Conservation (phyloP, 2,113 vertebrate genomes). For the Sardina pilchardus region DNA sequence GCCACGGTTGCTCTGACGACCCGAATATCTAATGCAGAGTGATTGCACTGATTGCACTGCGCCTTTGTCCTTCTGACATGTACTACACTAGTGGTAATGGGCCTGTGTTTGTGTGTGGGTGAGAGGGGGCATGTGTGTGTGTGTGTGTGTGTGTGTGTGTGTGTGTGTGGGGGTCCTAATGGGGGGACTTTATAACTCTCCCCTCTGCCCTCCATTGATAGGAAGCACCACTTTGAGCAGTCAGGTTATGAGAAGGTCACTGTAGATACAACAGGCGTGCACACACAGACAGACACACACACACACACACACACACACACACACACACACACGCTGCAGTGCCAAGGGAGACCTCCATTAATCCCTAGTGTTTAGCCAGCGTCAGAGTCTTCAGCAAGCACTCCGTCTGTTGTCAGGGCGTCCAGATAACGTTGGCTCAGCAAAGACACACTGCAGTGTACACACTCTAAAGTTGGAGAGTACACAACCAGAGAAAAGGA, state of each 20-base stretch:
- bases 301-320: too few relatives aligned
- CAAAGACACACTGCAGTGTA: not conserved
- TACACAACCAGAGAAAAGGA: not conserved
- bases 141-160: conserved; percentile 31
- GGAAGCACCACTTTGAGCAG: conserved; percentile 21
- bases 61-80: conserved; percentile 21
- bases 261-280: conserved; percentile 29
- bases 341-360: conserved; percentile 30
- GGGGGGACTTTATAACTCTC: conserved; percentile 24
- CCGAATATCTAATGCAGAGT: conserved; percentile 13
- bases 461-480: too few relatives aligned
- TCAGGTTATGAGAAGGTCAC: conserved; percentile 32
- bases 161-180: conserved; percentile 26
- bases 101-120: not conserved
- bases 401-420: not conserved
- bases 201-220: conserved; percentile 10
- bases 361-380: not conserved
- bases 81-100: conserved; percentile 7
- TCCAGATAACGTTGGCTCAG: not conserved
- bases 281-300: conserved; percentile 14
- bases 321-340: conserved; percentile 4
- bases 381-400: not conserved
- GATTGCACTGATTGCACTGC: conserved; percentile 25
- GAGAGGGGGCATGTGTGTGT: conserved; percentile 5
- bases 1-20: conserved; percentile 33